Evolutionary conservation across 2,888 invertebrate species (phyloP).

Genomic region (Acholoe squamosa): DNA sequence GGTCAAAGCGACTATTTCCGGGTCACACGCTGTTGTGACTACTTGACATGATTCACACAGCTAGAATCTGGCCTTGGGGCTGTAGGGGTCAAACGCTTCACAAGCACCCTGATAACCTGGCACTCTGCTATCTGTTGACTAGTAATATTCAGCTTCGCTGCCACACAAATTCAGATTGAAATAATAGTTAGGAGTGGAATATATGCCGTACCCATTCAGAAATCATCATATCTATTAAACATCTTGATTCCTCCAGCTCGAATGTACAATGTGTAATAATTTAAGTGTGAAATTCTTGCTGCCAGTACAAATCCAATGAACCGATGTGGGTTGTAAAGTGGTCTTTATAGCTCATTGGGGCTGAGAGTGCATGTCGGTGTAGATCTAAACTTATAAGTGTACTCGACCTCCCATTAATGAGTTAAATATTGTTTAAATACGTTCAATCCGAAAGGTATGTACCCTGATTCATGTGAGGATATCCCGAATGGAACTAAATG

Average conservation of each 20-base stretch:
- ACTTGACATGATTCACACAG: conserved; percentile 60
- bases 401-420: no score
- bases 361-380: no score
- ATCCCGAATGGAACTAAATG: no score
- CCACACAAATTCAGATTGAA: not conserved
- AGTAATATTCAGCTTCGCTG: conserved; percentile 23
- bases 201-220: not conserved
- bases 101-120: not conserved
- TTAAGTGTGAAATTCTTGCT: no score
- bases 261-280: no score
- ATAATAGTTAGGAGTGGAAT: not conserved
- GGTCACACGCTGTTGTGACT: conserved; percentile 43
- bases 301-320: no score
- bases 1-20: conserved; percentile 53
- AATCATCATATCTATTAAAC: not conserved
- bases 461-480: no score
- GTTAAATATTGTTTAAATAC: no score
- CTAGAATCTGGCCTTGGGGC: conserved; percentile 45
- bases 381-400: no score
- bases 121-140: conserved; percentile 42
- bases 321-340: no score
- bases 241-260: not conserved
- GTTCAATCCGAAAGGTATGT: no score
- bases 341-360: no score
- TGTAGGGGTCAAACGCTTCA: conserved; percentile 13